Base-by-base conservation (phyloP, 2,888 invertebrate species). In the Entomobrya multifasciata region DNA sequence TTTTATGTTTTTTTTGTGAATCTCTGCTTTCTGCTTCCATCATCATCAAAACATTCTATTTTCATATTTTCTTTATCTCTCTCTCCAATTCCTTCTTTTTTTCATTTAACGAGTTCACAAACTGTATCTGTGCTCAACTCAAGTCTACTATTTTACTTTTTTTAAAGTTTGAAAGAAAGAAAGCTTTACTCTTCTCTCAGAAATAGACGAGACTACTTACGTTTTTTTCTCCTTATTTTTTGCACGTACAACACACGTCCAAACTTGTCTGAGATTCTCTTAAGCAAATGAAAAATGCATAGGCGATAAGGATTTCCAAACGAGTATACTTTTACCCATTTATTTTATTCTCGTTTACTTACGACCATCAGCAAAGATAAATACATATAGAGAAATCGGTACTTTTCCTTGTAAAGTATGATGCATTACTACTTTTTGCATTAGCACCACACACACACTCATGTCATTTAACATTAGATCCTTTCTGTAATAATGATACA, bases 271-370 rank as follows among this genome's bases (percentile, higher is more conserved):
- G 22, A 41, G 67, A 67, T 67, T 67, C 67, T 67, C 13, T 22
- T 44, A 67, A 67, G 67, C 41, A 67, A 67, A 67, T 67, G 67
- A 67, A 67, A 67, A 67, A 67, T 67, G 67, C 44, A 67, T 44
- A 44, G 41, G 44, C 20, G 44, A 67, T 67, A 67, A 67, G 67
- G 30, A 44, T 44, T 41, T 41, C 13, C 13, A 65, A 65, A 41
- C 44, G 44, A 11, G 20, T 44, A 22, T 67, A 67, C 67, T 67
- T 67, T 67, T n/a, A 41, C 10, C 67, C 44, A 67, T 67, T 44
- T 44, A 67, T n/a, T n/a, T 49, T 49, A 49, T 17, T 62, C 36
- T 30, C 30, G 20, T 67, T 67, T 44, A 44, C 49, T n/a, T 49
- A 49, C 49, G 13, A 49, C 13, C 5, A 57, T 8, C 30, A 49